Evolutionary conservation across 2,113 vertebrate species (phyloP).

Genomic region (Periophthalmus modestus): DNA sequence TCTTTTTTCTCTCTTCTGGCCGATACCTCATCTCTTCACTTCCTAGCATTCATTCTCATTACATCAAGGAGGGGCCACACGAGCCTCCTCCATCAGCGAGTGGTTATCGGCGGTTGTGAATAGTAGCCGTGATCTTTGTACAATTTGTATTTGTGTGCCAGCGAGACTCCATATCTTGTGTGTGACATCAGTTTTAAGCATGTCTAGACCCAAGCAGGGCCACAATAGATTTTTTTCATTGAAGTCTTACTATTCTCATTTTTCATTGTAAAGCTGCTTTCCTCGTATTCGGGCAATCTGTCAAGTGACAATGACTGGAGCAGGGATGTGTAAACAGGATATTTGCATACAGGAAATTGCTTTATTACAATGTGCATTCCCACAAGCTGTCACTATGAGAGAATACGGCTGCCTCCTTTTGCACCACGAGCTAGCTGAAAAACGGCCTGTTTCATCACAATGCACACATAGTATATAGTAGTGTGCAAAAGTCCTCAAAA

Average conservation of each 20-base stretch:
- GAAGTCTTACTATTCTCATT: slow-evolving; percentile 61
- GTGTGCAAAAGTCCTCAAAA: background rate
- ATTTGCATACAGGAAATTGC: slow-evolving; percentile 78
- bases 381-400: slow-evolving; percentile 62
- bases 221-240: slow-evolving; percentile 60
- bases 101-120: slow-evolving; percentile 28
- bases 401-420: slow-evolving; percentile 45
- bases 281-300: slow-evolving; percentile 64
- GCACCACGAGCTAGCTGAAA: slow-evolving; percentile 49
- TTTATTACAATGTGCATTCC: slow-evolving; percentile 71
- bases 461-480: slow-evolving; percentile 7
- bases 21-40: slow-evolving; percentile 39
- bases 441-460: slow-evolving; percentile 51
- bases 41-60: slow-evolving; percentile 36
- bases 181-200: slow-evolving; percentile 48
- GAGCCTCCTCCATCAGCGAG: slow-evolving; percentile 28
- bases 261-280: slow-evolving; percentile 59
- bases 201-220: slow-evolving; percentile 31
- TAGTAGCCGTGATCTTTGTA: slow-evolving; percentile 36
- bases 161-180: slow-evolving; percentile 24
- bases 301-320: slow-evolving; percentile 69
- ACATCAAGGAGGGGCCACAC: slow-evolving; percentile 33
- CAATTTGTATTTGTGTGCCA: slow-evolving; percentile 34
- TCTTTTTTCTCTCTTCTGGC: slow-evolving; percentile 31
- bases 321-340: slow-evolving; percentile 66